phyloP scores from a whole-genome alignment of 2,113 vertebrate genomes.

The Mobula hypostoma region DNA sequence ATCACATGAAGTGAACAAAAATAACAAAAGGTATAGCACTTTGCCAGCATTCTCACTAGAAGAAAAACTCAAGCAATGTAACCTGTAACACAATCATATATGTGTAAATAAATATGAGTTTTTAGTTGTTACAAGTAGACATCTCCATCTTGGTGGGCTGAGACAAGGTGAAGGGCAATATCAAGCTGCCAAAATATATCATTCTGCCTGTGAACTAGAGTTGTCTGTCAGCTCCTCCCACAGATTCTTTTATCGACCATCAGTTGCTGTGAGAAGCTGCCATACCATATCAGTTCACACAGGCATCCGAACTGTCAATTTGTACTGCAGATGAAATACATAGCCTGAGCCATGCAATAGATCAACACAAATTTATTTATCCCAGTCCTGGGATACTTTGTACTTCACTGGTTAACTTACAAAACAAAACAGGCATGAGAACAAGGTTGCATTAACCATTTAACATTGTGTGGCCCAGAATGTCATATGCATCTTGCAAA shows the following conservation, averaged over 20 bases:
- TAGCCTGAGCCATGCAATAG: background rate
- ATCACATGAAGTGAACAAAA: background rate
- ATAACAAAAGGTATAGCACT: background rate
- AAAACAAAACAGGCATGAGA: background rate
- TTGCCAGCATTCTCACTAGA: background rate
- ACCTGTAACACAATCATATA: background rate
- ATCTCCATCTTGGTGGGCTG: background rate
- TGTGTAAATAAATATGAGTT: background rate
- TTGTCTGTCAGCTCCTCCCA: constrained; percentile 20
- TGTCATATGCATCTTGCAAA: background rate
- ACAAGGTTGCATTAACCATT: background rate
- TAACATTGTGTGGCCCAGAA: background rate
- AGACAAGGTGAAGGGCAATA: background rate
- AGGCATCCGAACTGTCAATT: constrained; percentile 2
- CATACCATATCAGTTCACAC: background rate
- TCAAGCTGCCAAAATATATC: constrained; percentile 10
- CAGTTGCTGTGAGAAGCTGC: constrained; percentile 22
- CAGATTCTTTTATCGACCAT: background rate
- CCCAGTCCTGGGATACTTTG: background rate
- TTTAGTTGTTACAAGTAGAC: background rate
- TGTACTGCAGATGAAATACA: constrained; percentile 6
- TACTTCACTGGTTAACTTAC: background rate
- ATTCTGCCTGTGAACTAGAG: background rate
- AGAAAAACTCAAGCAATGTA: background rate
- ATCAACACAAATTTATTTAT: constrained; percentile 2